Evolutionary conservation across 2,113 vertebrate species (phyloP), one percentile per base, ranked within the genome.

Genomic region (Hyaena hyaena): DNA sequence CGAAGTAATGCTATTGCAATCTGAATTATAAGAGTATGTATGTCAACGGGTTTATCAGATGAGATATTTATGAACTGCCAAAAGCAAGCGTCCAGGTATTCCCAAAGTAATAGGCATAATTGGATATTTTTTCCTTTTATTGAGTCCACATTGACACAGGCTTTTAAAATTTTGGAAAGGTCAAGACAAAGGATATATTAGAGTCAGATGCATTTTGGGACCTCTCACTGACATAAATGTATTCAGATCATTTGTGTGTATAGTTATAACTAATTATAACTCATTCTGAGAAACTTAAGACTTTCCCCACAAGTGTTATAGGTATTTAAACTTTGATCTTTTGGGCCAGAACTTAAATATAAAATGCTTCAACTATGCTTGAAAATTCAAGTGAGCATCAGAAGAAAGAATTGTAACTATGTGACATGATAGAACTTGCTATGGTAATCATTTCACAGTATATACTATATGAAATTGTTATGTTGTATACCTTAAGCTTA

Each of bases 51-150:
- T 79, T 97, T 94, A 88, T 92, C 84, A 77, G 96, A 82, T 97
- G 98, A 98, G 92, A 97, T 98, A 93, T 94, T 98, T 98, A 96
- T 96, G 94, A 97, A 95, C 80, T 97, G 89, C 79, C 85, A 93
- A 92, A 96, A 98, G 80, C 71, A 97, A 89, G 92, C 87, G 21
- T 0, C 68, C 92, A 98, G 96, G 93, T 95, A 92, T 90, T 98
- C 94, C 74, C 31, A 96, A 98, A 98, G 97, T 97, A 98, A 97
- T 96, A n/a, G 43, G 11, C 28, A 69, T 93, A 97, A 92, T 94
- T 96, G 84, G 90, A 88, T 97, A 90, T 93, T 97, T 97, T 98
- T 43, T 97, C 39, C 26, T 96, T 98, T 93, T 95, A 92, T 95
- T 98, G 39, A 89, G 82, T 88, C 28, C 31, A 76, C 10, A 76